A percentile compares a stretch with the other conserved stretches of the same genome.
phyloP scores from a whole-genome alignment of 2,888 invertebrate genomes.

The Heteropelma amictum region DNA sequence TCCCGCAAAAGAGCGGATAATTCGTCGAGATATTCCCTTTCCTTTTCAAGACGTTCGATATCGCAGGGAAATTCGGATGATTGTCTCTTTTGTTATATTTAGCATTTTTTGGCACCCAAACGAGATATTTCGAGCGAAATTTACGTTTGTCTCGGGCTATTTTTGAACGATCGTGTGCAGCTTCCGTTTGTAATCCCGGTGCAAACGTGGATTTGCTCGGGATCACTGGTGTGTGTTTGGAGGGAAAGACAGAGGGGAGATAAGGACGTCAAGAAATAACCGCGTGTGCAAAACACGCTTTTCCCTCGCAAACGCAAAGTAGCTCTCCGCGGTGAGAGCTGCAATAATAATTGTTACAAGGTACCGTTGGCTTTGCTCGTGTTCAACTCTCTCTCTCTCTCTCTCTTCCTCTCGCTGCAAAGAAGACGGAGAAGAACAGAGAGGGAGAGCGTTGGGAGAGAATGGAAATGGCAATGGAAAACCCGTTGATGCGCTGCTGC shows the following conservation, averaged over 20 bases:
- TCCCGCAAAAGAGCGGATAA: too few relatives aligned
- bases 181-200: neutral
- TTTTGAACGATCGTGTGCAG: neutral
- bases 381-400: constrained; percentile 6
- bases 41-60: too few relatives aligned
- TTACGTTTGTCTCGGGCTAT: constrained; percentile 1
- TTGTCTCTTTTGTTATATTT: too few relatives aligned
- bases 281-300: neutral
- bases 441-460: neutral
- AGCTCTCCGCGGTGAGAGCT: constrained; percentile 46
- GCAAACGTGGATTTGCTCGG: neutral
- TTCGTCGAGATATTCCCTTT: too few relatives aligned
- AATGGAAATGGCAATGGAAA: constrained; percentile 20
- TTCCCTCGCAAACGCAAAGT: neutral
- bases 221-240: neutral
- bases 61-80: too few relatives aligned
- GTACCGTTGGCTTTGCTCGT: constrained; percentile 31
- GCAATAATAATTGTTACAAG: constrained; percentile 59
- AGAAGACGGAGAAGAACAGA: constrained; percentile 15
- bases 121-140: neutral
- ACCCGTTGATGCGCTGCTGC: constrained; percentile 22
- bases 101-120: too few relatives aligned
- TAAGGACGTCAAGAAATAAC: neutral
- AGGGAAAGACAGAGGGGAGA: neutral
- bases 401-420: too few relatives aligned